Conservation (phyloP, 2,888 invertebrate species). For the Tipula vernalis region DNA sequence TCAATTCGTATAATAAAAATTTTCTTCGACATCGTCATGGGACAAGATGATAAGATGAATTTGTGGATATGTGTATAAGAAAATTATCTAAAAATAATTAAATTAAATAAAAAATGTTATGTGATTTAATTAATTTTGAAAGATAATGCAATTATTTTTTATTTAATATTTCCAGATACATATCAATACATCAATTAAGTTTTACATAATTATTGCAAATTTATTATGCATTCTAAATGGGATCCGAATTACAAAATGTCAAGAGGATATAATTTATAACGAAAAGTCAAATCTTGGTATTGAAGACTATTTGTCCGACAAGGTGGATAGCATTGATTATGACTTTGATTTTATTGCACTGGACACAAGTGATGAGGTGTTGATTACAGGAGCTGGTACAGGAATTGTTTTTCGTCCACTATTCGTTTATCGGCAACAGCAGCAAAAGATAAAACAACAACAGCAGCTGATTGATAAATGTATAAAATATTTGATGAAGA, state of each 20-base stretch:
- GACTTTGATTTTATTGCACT: not conserved
- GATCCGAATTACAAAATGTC: not conserved
- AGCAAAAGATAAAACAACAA: not conserved
- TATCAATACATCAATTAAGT: not conserved
- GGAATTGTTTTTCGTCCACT: not conserved
- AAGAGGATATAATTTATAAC: not conserved
- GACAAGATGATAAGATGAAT: not conserved
- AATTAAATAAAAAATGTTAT: not conserved
- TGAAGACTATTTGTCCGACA: not conserved
- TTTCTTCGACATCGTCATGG: not conserved
- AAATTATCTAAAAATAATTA: not conserved
- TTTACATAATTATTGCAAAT: not conserved
- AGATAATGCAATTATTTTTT: not conserved
- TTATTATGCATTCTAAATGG: not conserved
- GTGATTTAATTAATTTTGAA: not conserved
- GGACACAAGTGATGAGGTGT: not conserved
- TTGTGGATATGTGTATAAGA: not conserved
- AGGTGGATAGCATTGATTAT: not conserved
- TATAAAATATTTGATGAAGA: not conserved
- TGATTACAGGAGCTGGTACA: not conserved
- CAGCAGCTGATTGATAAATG: not conserved
- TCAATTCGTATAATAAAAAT: not conserved
- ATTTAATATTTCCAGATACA: not conserved
- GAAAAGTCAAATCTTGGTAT: not conserved
- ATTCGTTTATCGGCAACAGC: not conserved